These are phyloP conservation scores for Andrena flavipes DNA, from an alignment of 2,888 invertebrate genomes.

Conservation along the genomic window DNA sequence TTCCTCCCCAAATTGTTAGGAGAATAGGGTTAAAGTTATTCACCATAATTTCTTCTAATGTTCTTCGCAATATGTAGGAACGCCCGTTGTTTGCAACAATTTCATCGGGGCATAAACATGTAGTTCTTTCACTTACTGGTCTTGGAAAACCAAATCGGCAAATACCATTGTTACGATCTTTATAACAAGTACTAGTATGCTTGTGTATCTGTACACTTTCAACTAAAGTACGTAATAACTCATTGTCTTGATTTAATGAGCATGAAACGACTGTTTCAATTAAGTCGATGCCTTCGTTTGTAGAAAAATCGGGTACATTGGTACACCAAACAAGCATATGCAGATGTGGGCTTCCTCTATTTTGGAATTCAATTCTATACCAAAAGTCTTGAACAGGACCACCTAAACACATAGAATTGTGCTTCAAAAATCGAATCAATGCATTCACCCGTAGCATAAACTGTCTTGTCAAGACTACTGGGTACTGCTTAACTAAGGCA, in stretches of 20 bases:
- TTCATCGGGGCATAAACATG: background rate
- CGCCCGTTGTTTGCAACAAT: background rate
- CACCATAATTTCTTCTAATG: background rate
- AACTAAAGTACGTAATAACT: background rate
- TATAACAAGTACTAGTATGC: background rate
- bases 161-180: background rate
- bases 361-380: background rate
- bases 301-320: no score
- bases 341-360: background rate
- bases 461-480: background rate
- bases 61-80: background rate
- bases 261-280: no score
- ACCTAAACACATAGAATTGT: background rate
- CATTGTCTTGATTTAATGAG: background rate
- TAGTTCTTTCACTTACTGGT: background rate
- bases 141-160: background rate
- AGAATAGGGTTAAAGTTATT: background rate
- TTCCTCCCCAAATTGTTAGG: background rate
- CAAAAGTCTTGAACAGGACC: background rate
- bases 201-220: background rate
- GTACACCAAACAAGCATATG: background rate
- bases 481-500: background rate
- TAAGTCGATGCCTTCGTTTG: no score
- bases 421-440: background rate
- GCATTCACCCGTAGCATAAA: background rate